Percentiles rank a stretch among this genome's conserved stretches.
Conservation (phyloP, 2,113 vertebrate genomes). For the Nothobranchius furzeri region DNA sequence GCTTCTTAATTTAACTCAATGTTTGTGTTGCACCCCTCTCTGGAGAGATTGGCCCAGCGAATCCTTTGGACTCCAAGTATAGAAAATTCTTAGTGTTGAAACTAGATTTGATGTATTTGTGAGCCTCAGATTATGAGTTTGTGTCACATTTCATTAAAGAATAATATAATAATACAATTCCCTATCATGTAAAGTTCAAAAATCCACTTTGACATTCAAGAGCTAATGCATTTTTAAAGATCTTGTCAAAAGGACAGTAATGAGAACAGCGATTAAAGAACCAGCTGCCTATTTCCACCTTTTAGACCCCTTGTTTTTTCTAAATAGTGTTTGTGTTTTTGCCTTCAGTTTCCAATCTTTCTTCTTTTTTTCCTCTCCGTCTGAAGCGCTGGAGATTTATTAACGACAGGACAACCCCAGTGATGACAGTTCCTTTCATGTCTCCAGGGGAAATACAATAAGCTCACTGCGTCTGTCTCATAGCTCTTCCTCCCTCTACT, state of each 20-base stretch:
- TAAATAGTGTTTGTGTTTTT: slow-evolving; percentile 16
- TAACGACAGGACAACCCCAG: slow-evolving; percentile 62
- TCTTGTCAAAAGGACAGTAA: slow-evolving; percentile 31
- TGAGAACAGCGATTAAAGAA: slow-evolving; percentile 28
- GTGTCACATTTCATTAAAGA: too few relatives aligned
- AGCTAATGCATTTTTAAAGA: background rate
- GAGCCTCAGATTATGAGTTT: too few relatives aligned
- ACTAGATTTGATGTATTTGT: too few relatives aligned
- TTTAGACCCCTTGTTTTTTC: slow-evolving; percentile 40
- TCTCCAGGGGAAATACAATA: slow-evolving; percentile 54
- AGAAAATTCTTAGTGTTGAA: too few relatives aligned
- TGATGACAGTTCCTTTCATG: slow-evolving; percentile 70
- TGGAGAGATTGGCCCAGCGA: too few relatives aligned
- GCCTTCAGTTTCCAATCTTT: slow-evolving; percentile 37
- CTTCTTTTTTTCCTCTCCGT: slow-evolving; percentile 40
- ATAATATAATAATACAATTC: background rate
- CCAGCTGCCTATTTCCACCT: slow-evolving; percentile 45
- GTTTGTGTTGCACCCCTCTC: too few relatives aligned
- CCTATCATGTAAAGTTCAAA: background rate
- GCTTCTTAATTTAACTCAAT: too few relatives aligned
- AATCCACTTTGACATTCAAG: slow-evolving; percentile 14
- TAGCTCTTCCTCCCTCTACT: slow-evolving; percentile 51
- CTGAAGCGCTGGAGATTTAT: slow-evolving; percentile 57
- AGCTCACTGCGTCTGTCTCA: slow-evolving; percentile 50
- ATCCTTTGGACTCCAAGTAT: too few relatives aligned